A percentile compares a stretch with the other conserved stretches of the same genome.
Conservation (phyloP, 1,140 invertebrate species). For the Microplitis mediator region DNA sequence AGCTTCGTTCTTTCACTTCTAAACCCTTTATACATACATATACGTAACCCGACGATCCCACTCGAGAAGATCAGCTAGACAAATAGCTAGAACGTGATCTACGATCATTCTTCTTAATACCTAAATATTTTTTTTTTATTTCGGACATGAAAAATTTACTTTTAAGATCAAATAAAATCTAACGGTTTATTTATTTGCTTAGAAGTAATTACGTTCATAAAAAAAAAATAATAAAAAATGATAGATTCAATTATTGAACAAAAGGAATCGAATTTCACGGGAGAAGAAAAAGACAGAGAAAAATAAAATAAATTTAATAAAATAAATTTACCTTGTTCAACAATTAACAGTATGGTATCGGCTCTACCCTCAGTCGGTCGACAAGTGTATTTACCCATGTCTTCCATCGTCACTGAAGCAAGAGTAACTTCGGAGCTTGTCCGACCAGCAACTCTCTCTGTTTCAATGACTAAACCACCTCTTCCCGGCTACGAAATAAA, state of each 20-base stretch:
- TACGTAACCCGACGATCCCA: slow-evolving; percentile 18
- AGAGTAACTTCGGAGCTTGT: slow-evolving; percentile 61
- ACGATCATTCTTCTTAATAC: slow-evolving; percentile 49
- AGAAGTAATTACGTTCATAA: no score
- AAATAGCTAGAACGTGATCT: slow-evolving; percentile 55
- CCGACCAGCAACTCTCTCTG: slow-evolving; percentile 56
- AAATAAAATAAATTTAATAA: neutral
- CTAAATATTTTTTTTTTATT: slow-evolving; percentile 11
- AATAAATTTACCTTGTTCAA: slow-evolving; percentile 56
- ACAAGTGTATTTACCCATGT: slow-evolving; percentile 66
- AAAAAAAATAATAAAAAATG: no score
- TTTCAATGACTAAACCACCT: slow-evolving; percentile 62
- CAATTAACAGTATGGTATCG: slow-evolving; percentile 60
- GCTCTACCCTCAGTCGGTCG: slow-evolving; percentile 60
- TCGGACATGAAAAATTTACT: no score
- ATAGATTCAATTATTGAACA: no score
- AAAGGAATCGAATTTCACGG: no score
- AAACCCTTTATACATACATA: slow-evolving; percentile 17
- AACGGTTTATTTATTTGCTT: no score
- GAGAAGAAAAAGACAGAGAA: no score
- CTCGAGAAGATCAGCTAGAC: slow-evolving; percentile 51
- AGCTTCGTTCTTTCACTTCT: slow-evolving; percentile 17
- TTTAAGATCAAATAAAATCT: no score
- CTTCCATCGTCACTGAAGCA: slow-evolving; percentile 54
- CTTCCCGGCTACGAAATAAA: slow-evolving; percentile 48